Evolutionary conservation across 2,888 invertebrate genomes (phyloP).

Genomic region (Platycheirus albimanus): DNA sequence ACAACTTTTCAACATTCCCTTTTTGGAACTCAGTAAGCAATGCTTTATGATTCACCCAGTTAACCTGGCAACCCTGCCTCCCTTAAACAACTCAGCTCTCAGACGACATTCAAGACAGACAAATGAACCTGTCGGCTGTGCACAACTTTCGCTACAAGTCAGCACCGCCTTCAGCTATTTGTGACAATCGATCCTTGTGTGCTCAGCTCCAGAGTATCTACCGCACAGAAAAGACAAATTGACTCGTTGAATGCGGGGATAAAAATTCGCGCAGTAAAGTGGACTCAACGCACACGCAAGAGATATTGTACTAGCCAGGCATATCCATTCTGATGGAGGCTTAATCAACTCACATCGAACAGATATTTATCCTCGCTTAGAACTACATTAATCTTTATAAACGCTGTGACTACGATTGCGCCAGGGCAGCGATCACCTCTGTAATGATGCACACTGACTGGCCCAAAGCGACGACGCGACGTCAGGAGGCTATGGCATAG

Average conservation of each 20-base stretch:
- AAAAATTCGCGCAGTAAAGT: background rate
- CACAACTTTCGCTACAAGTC: slow-evolving; percentile 26
- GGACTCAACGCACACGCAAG: background rate
- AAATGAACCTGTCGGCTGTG: slow-evolving; percentile 41
- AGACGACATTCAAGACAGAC: slow-evolving; percentile 37
- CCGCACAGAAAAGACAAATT: slow-evolving; percentile 57
- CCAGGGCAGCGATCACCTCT: slow-evolving; percentile 52
- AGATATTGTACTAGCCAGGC: background rate
- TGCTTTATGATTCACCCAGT: too few relatives aligned
- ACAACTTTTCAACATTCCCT: too few relatives aligned
- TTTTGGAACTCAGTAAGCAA: too few relatives aligned
- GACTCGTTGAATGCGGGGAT: slow-evolving; percentile 47
- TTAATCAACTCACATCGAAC: slow-evolving; percentile 73
- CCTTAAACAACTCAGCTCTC: background rate
- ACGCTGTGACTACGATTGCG: slow-evolving; percentile 53
- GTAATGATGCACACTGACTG: slow-evolving; percentile 53
- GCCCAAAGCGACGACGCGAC: background rate
- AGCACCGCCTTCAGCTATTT: slow-evolving; percentile 26
- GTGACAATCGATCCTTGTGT: slow-evolving; percentile 66
- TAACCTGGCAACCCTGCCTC: slow-evolving; percentile 17
- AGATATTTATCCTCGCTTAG: slow-evolving; percentile 70
- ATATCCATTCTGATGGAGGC: slow-evolving; percentile 48
- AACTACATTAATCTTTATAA: slow-evolving; percentile 71
- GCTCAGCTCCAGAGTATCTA: background rate
- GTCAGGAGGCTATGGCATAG: too few relatives aligned